Evolutionary conservation across 2,888 invertebrate species (phyloP), one percentile per base, ranked within the genome.

Genomic region (Cenopis cana): DNA sequence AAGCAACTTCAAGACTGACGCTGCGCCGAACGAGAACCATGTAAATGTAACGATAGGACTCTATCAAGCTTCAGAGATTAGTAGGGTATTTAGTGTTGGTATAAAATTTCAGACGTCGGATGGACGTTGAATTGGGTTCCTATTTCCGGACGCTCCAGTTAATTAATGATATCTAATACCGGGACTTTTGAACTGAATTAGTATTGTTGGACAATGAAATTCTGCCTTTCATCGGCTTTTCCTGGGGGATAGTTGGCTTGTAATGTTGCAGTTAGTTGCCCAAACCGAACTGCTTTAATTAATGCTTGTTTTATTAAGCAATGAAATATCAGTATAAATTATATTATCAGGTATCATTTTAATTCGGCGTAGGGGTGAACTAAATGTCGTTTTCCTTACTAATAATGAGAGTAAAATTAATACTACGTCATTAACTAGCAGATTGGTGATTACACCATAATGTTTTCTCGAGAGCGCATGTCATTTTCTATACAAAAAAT

Each of bases 1-100:
- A 69, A 59, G 72, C 69, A 64, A 68, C 68, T 69, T 73, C 70
- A 65, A 74, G 73, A 80, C 81, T 80, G 76, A 73, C 74, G 73
- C 65, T 73, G 56, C 60, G 36, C 9, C 57, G 46, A 49, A 24
- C 49, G 69, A 12, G 24, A 24, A 24, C 18, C n/a, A 65, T 64
- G 52, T 62, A 36, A 50, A 64, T 52, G 69, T 57, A 69, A 56
- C 24, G 50, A 50, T 38, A 67, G 67, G 10, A 36, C n/a, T 33
- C 61, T 33, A 50, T 33, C 61, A 56, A 52, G 62, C 59, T 20
- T 54, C 60, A 36, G 41, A 64, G 65, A 72, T 65, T 64, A 69
- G 52, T 55, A 49, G 54, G 60, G 29, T 55, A 64, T 69, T 60
- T 68, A 73, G 54, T 65, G 55, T 59, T 65, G 49, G 57, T 36